These are phyloP conservation scores for Drosophila kambysellisi DNA, from an alignment of 2,888 invertebrate species.

Conservation along the genomic window DNA sequence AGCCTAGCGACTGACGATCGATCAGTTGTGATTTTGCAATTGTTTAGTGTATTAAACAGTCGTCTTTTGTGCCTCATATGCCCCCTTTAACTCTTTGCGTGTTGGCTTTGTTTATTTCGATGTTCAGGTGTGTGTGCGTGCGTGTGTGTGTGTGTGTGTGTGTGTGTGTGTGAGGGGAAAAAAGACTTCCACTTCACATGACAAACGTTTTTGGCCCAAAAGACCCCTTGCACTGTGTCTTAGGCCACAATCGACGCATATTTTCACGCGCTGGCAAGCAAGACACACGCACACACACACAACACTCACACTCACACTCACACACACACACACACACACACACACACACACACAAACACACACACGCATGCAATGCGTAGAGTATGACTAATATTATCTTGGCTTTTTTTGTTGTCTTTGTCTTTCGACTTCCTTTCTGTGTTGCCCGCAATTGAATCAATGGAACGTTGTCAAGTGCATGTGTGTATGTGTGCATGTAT, in stretches of 20 bases:
- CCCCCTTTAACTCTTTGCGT: slow-evolving; percentile 4
- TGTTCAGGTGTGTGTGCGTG: slow-evolving; percentile 8
- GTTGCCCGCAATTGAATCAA: slow-evolving; percentile 39
- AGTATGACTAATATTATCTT: slow-evolving; percentile 51
- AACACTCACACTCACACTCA: neutral
- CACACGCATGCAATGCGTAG: slow-evolving; percentile 10
- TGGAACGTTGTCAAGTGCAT: slow-evolving; percentile 14
- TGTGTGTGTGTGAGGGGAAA: neutral
- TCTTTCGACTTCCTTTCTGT: slow-evolving; percentile 46
- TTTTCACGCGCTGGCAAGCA: slow-evolving; percentile 43
- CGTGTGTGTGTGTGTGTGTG: neutral
- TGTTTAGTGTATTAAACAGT: neutral
- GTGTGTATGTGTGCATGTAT: neutral
- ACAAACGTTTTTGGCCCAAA: slow-evolving; percentile 38
- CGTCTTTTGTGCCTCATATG: neutral
- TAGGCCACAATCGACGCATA: slow-evolving; percentile 37
- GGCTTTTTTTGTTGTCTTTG: slow-evolving; percentile 6
- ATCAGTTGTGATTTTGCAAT: neutral
- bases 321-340: neutral
- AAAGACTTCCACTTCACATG: slow-evolving; percentile 38
- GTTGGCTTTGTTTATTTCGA: slow-evolving; percentile 33
- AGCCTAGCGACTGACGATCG: neutral
- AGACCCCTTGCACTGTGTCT: slow-evolving; percentile 26
- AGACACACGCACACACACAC: neutral
- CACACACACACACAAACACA: neutral